Evolutionary conservation across 2,888 invertebrate species (phyloP).

Genomic region (Watsonalla binaria): DNA sequence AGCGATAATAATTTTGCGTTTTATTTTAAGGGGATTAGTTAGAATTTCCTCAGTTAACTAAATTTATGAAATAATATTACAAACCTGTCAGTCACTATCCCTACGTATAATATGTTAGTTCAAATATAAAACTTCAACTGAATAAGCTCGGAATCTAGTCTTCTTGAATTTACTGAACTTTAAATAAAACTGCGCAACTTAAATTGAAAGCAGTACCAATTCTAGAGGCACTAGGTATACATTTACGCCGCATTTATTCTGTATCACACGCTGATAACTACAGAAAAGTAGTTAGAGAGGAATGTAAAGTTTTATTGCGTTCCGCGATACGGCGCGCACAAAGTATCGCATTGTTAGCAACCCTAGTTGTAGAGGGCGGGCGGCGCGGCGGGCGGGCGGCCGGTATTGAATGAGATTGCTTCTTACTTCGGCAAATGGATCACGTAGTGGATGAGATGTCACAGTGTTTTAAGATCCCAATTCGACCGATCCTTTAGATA

Average conservation of each 20-base stretch:
- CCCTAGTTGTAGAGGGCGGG: slow-evolving; percentile 44
- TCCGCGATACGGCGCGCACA: slow-evolving; percentile 62
- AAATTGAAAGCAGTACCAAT: slow-evolving; percentile 26
- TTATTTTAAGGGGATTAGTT: too few species aligned
- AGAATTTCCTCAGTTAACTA: slow-evolving; percentile 4
- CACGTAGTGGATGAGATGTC: slow-evolving; percentile 80
- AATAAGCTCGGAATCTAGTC: not conserved
- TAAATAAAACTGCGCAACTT: slow-evolving; percentile 9
- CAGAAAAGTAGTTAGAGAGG: slow-evolving; percentile 70
- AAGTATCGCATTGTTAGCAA: slow-evolving; percentile 69
- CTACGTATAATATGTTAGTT: too few species aligned
- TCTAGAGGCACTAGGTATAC: slow-evolving; percentile 9
- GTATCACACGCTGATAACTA: slow-evolving; percentile 65
- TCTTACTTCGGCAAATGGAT: slow-evolving; percentile 80
- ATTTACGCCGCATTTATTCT: slow-evolving; percentile 51
- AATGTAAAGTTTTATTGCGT: slow-evolving; percentile 75
- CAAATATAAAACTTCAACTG: not conserved
- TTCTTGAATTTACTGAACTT: not conserved
- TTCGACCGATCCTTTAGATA: slow-evolving; percentile 61
- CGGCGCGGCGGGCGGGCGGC: slow-evolving; percentile 34
- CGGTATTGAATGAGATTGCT: slow-evolving; percentile 80
- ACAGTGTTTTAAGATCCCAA: slow-evolving; percentile 79
- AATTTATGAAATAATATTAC: too few species aligned
- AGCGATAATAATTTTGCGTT: too few species aligned
- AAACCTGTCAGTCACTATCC: too few species aligned